Conservation (phyloP, 2,888 invertebrate species). For the Acronicta alni region DNA sequence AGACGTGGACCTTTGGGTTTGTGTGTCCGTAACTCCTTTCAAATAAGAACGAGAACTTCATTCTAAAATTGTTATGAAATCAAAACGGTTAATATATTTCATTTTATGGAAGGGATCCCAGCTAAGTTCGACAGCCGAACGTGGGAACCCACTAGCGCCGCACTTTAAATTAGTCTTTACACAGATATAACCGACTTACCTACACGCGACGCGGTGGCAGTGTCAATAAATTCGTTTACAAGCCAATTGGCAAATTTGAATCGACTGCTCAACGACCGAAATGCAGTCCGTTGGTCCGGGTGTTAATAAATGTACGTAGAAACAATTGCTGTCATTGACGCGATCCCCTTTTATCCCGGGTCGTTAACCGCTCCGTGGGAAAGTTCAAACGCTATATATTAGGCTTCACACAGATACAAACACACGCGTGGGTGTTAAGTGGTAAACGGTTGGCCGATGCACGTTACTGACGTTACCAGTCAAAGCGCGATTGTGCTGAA, state of each 20-base stretch:
- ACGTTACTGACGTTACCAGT: conserved; percentile 1
- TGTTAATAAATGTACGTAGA: conserved; percentile 25
- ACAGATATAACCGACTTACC: conserved; percentile 6
- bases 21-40: not conserved
- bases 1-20: too few species aligned
- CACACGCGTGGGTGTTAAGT: conserved; percentile 25
- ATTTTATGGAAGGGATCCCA: conserved; percentile 31
- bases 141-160: conserved; percentile 41
- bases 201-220: conserved; percentile 6
- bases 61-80: not conserved
- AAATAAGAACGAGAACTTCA: not conserved
- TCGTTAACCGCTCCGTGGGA: conserved; percentile 53
- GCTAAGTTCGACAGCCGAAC: conserved; percentile 48
- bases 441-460: conserved; percentile 5
- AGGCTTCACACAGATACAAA: conserved; percentile 28
- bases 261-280: not conserved
- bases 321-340: conserved; percentile 44
- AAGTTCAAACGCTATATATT: conserved; percentile 24
- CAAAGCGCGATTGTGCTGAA: conserved; percentile 5
- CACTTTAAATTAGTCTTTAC: conserved; percentile 14
- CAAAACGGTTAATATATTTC: conserved; percentile 43
- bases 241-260: not conserved
- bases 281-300: not conserved
- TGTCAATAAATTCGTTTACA: not conserved
- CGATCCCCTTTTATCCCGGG: conserved; percentile 38